These are phyloP conservation scores for Phenganax subtilis DNA, from an alignment of 92 coral and sea anemone genomes.

Conservation along the genomic window DNA sequence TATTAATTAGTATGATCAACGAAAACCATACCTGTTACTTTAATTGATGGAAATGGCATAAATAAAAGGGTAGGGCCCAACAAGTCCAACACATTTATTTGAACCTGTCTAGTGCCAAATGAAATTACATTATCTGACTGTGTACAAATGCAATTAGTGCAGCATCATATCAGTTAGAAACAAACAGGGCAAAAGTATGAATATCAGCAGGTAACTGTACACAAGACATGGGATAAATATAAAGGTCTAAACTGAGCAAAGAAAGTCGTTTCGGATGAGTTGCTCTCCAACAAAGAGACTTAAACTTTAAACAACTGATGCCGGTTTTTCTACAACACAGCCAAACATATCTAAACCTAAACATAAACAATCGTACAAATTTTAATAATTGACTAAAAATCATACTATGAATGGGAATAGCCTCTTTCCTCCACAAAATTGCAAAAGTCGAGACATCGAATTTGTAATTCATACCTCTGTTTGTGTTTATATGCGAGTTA, in stretches of 20 bases:
- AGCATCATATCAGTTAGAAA: too few relatives aligned
- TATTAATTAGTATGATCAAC: background rate
- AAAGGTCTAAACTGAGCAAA: background rate
- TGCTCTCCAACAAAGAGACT: background rate
- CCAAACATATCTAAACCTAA: background rate
- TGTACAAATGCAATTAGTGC: too few relatives aligned
- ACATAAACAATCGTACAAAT: background rate
- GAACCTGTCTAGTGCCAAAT: too few relatives aligned
- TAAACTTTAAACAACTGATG: background rate
- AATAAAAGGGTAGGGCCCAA: too few relatives aligned
- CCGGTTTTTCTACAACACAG: background rate
- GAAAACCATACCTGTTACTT: too few relatives aligned
- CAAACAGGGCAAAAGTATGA: too few relatives aligned
- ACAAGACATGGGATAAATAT: too few relatives aligned
- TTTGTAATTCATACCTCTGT: slow-evolving; percentile 2
- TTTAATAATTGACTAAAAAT: background rate
- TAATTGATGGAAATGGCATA: too few relatives aligned
- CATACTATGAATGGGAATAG: background rate
- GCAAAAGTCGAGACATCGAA: slow-evolving; percentile 5
- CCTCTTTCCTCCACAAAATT: background rate
- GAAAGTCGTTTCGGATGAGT: slow-evolving; percentile 2
- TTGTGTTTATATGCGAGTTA: slow-evolving; percentile 45
- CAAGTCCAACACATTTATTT: too few relatives aligned
- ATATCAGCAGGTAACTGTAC: too few relatives aligned
- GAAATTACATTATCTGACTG: too few relatives aligned